Base-by-base conservation (phyloP, 1,140 invertebrate genomes). In the Trachymyrmex septentrionalis region DNA sequence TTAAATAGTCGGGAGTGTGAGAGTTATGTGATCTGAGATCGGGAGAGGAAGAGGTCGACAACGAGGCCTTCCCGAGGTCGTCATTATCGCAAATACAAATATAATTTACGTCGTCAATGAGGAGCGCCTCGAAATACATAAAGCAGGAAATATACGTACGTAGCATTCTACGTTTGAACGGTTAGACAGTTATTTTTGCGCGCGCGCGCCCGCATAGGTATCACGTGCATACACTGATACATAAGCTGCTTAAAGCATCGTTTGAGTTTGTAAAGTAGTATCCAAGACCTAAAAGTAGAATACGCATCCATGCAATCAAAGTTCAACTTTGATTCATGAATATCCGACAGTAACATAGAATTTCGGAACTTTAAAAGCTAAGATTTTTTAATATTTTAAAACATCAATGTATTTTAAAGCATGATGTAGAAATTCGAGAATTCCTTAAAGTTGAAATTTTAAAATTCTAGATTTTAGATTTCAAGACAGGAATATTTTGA, bases 51-150 rank as follows among this genome's bases (percentile, higher is more conserved):
- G 66, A 86, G 55, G 66, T 71, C 64, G 69, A 34, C 38, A 9
- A 69, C 76, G 66, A 81, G 85, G 77, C 55, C 77, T 82, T 53
- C 38, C 30, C 66, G 85, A 71, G 77, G 77, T 86, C 77, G 77
- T 6, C 48, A 86, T 86, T 86, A 86, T 86, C 85, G 34, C 85
- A 24, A 86, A 55, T 63, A 86, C 66, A 86, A 82, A 86, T 81
- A 71, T 86, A 57, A 21, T 72, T 86, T 86, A 86, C 48, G 21
- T 50, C 50, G 76, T 82, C 77, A 81, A 12, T 21, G 61, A 81
- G 50, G 44, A 86, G 66, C 21, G 66, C 66, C 30, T 86, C 24
- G 38, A 53, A 64, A 24, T 27, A 86, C 75, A 63, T 72, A 66
- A 78, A 67, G 24, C 57, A 73, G 53, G 44, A 63, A 81, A 71